Percentiles rank a stretch among this genome's conserved stretches.
Conservation (phyloP, 2,888 invertebrate species). For the Macropis europaea region DNA sequence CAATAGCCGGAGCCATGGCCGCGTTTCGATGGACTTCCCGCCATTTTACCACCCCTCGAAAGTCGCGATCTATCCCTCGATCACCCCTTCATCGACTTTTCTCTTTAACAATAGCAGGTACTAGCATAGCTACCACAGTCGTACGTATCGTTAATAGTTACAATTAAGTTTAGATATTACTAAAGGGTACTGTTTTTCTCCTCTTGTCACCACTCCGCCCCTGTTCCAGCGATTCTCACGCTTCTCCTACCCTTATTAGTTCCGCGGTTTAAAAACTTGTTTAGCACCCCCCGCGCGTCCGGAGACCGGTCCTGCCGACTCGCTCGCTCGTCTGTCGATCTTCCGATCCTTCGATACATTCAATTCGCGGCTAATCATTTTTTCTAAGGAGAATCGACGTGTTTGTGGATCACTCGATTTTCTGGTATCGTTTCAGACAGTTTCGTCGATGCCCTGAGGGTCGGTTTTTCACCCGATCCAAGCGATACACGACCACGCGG, state of each 20-base stretch:
- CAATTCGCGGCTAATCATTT: conserved; percentile 5
- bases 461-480: conserved; percentile 22
- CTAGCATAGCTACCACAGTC: conserved; percentile 81
- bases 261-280: conserved; percentile 57
- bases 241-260: conserved; percentile 51
- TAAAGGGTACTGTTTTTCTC: conserved; percentile 66
- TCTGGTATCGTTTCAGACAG: too few species aligned
- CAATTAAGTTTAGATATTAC: conserved; percentile 77
- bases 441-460: too few species aligned
- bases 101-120: conserved; percentile 80
- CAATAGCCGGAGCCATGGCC: background rate
- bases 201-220: conserved; percentile 30
- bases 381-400: background rate
- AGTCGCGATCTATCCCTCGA: background rate
- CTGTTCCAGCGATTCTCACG: conserved; percentile 27
- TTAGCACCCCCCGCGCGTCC: conserved; percentile 50
- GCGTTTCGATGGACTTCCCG: background rate
- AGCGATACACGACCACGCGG: conserved; percentile 20
- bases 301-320: conserved; percentile 51
- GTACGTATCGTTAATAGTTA: conserved; percentile 80
- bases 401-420: too few species aligned
- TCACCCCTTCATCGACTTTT: conserved; percentile 35
- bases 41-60: conserved; percentile 2
- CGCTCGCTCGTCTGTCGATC: conserved; percentile 6
- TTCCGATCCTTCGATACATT: background rate